Conservation (phyloP, 2,888 invertebrate species). For the Parasteatoda lunata region DNA sequence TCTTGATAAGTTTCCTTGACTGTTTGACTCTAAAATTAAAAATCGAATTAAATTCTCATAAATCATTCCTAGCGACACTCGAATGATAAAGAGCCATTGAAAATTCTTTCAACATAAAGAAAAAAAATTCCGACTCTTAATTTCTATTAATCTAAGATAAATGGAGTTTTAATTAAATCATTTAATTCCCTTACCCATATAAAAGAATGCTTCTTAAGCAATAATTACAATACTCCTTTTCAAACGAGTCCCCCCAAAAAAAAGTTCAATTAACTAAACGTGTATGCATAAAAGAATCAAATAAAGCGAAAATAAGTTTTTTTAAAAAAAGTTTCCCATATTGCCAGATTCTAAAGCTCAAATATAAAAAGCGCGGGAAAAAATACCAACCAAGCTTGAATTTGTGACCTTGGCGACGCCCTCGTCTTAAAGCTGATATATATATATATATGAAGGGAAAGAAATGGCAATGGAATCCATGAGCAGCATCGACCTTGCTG, state of each 20-base stretch:
- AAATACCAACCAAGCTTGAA: not conserved
- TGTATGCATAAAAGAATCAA: slow-evolving; percentile 1
- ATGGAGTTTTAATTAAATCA: not conserved
- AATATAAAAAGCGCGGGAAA: not conserved
- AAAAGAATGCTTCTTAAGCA: not conserved
- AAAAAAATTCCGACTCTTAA: not conserved
- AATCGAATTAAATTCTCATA: no score
- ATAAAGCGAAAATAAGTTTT: not conserved
- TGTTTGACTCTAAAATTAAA: no score
- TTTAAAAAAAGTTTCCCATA: not conserved
- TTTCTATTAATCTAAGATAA: not conserved
- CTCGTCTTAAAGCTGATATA: slow-evolving; percentile 19
- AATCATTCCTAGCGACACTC: no score
- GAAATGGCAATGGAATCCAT: not conserved
- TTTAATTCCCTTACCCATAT: not conserved
- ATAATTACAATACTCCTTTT: not conserved
- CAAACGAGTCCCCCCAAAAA: not conserved
- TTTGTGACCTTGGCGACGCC: slow-evolving; percentile 47
- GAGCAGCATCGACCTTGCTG: slow-evolving; percentile 27
- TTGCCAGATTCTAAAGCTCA: not conserved
- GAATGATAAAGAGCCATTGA: no score
- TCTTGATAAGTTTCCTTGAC: no score
- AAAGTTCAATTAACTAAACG: not conserved
- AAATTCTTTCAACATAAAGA: no score
- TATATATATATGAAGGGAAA: not conserved